Percentiles rank a stretch among this genome's conserved stretches.
phyloP scores from a whole-genome alignment of 1,140 invertebrate species.

The Lepidurus arcticus region DNA sequence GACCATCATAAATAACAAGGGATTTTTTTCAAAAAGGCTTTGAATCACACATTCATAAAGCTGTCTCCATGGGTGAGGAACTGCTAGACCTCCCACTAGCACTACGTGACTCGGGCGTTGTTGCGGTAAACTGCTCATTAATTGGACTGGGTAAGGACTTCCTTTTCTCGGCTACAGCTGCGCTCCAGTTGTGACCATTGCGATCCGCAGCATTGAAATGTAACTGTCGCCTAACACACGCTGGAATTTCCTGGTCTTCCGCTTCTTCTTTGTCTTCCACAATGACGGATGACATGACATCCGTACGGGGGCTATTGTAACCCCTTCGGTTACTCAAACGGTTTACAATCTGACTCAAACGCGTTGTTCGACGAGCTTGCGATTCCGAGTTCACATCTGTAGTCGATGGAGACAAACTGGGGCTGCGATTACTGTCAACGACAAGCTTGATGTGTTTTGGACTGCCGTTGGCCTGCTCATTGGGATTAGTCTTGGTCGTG shows the following conservation, averaged over 20 bases:
- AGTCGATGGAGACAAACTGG: constrained; percentile 62
- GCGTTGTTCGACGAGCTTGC: constrained; percentile 38
- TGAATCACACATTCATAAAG: neutral
- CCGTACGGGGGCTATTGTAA: constrained; percentile 54
- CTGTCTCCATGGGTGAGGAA: constrained; percentile 8
- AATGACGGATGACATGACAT: constrained; percentile 76
- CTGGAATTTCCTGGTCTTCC: constrained; percentile 42
- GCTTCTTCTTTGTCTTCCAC: constrained; percentile 72
- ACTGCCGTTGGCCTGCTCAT: constrained; percentile 47
- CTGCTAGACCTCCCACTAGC: neutral
- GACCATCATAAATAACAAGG: no score
- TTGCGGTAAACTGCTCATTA: neutral
- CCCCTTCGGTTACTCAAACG: constrained; percentile 39
- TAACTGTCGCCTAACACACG: neutral
- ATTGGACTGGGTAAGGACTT: neutral
- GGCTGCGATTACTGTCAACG: constrained; percentile 51
- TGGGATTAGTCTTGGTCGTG: constrained; percentile 40
- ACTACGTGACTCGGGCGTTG: neutral
- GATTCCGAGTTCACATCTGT: constrained; percentile 33
- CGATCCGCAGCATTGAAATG: neutral
- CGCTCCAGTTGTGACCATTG: neutral
- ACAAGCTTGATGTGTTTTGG: constrained; percentile 49
- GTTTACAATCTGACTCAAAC: constrained; percentile 39
- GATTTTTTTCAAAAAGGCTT: no score
- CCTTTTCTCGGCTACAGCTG: constrained; percentile 2